These are phyloP conservation scores for Diarsia dahlii DNA, from an alignment of 2,888 invertebrate species.

Conservation along the genomic window DNA sequence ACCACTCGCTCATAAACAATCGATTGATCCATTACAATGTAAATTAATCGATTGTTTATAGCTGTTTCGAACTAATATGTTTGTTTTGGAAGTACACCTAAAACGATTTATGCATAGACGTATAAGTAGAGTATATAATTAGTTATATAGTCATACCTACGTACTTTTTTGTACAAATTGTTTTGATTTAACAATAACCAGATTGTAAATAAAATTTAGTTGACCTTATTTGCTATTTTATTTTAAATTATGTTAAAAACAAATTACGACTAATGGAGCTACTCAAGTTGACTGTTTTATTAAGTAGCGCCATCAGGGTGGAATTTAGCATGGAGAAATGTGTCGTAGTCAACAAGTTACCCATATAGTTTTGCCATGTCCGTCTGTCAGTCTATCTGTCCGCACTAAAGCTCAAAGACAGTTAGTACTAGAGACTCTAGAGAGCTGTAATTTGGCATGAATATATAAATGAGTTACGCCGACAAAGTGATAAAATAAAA, in stretches of 20 bases:
- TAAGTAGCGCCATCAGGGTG: too few species aligned
- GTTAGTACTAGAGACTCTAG: too few species aligned
- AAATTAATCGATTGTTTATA: slow-evolving; percentile 29
- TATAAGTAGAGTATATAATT: slow-evolving; percentile 19
- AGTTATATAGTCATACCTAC: slow-evolving; percentile 30
- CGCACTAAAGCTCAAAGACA: too few species aligned
- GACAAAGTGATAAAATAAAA: too few species aligned
- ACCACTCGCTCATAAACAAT: slow-evolving; percentile 52
- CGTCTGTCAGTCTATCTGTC: too few species aligned
- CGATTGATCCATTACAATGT: slow-evolving; percentile 36
- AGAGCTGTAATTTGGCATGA: too few species aligned
- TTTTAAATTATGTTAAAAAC: neutral
- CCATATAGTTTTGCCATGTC: too few species aligned
- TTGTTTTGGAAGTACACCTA: slow-evolving; percentile 17
- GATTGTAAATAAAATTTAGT: slow-evolving; percentile 35
- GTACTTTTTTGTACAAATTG: slow-evolving; percentile 22
- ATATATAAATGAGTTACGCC: too few species aligned
- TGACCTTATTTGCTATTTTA: slow-evolving; percentile 17
- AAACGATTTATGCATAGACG: slow-evolving; percentile 22
- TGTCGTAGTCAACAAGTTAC: too few species aligned
- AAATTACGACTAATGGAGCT: too few species aligned
- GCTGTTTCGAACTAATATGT: slow-evolving; percentile 12
- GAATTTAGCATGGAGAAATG: too few species aligned
- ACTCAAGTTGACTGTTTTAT: too few species aligned
- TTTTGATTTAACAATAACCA: slow-evolving; percentile 19